These are phyloP conservation scores for Orbicella faveolata DNA, from an alignment of 64 coral and sea anemone genomes.

Conservation along the genomic window DNA sequence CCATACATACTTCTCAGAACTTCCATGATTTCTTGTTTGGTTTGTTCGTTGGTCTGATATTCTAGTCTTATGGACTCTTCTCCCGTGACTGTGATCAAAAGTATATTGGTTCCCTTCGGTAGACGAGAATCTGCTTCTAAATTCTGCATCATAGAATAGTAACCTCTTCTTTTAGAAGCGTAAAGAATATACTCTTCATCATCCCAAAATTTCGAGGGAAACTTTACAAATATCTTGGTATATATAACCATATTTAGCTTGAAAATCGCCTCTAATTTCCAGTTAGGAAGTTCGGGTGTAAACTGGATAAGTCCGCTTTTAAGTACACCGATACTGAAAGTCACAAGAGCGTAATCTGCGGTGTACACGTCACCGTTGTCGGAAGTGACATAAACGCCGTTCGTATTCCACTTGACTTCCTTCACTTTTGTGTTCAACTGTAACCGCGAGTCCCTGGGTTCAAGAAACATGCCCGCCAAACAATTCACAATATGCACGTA, in stretches of 20 bases:
- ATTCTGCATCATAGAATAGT: constrained; percentile 76
- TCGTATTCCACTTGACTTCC: constrained; percentile 36
- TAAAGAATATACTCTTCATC: constrained; percentile 71
- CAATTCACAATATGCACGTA: constrained; percentile 51
- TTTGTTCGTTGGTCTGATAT: constrained; percentile 49
- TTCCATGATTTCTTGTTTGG: constrained; percentile 67
- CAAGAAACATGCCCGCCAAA: constrained; percentile 57
- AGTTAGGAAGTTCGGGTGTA: constrained; percentile 38
- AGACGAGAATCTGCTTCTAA: constrained; percentile 60
- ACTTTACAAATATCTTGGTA: constrained; percentile 84
- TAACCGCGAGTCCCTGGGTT: constrained; percentile 39
- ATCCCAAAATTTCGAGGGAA: constrained; percentile 83
- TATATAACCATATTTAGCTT: constrained; percentile 78
- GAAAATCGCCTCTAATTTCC: constrained; percentile 72
- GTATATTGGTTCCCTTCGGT: constrained; percentile 70
- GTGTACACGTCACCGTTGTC: constrained; percentile 36
- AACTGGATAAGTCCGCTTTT: constrained; percentile 59
- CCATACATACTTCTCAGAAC: constrained; percentile 67
- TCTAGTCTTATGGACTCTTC: constrained; percentile 63
- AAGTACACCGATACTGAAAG: constrained; percentile 81
- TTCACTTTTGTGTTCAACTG: constrained; percentile 62
- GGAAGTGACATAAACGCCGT: constrained; percentile 48
- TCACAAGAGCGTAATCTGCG: constrained; percentile 64
- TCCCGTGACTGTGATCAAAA: constrained; percentile 65
- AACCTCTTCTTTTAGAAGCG: constrained; percentile 63